Conservation (phyloP, 2,113 vertebrate species). For the Ornithorhynchus anatinus region DNA sequence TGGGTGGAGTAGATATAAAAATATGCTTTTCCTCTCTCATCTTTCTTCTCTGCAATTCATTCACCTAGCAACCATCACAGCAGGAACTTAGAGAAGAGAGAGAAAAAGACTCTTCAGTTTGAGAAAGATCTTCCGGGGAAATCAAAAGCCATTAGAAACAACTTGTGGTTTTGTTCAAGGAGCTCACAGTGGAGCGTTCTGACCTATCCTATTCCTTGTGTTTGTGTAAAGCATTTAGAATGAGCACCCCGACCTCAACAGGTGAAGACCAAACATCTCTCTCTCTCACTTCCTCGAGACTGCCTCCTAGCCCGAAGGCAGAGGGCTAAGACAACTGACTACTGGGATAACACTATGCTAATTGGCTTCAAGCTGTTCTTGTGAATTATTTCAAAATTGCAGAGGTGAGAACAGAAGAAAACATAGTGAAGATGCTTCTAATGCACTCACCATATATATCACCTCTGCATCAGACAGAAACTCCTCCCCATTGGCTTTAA, state of each 20-base stretch:
- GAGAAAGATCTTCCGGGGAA: neutral
- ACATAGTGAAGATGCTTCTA: neutral
- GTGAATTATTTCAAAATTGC: constrained; percentile 11
- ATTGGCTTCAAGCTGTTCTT: constrained; percentile 34
- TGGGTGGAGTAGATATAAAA: neutral
- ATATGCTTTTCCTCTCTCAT: neutral
- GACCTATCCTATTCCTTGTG: neutral
- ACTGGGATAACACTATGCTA: constrained; percentile 22
- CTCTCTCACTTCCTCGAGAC: constrained; percentile 23
- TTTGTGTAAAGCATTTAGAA: neutral
- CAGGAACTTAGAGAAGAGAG: neutral
- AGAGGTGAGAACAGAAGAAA: neutral
- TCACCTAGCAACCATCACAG: neutral
- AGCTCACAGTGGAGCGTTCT: neutral
- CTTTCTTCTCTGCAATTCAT: neutral
- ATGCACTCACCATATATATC: neutral
- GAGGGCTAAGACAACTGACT: neutral
- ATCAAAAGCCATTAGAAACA: neutral
- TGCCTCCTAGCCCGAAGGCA: neutral
- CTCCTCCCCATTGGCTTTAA: no score
- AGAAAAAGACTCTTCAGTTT: neutral
- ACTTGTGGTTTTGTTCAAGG: neutral
- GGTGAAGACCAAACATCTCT: constrained; percentile 13
- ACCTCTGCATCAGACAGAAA: no score
- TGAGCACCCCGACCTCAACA: neutral